A percentile compares a stretch with the other conserved stretches of the same genome.
These are phyloP conservation scores for Ptilorrhoa leucosticta DNA, from an alignment of 2,113 vertebrate genomes.

Conservation along the genomic window DNA sequence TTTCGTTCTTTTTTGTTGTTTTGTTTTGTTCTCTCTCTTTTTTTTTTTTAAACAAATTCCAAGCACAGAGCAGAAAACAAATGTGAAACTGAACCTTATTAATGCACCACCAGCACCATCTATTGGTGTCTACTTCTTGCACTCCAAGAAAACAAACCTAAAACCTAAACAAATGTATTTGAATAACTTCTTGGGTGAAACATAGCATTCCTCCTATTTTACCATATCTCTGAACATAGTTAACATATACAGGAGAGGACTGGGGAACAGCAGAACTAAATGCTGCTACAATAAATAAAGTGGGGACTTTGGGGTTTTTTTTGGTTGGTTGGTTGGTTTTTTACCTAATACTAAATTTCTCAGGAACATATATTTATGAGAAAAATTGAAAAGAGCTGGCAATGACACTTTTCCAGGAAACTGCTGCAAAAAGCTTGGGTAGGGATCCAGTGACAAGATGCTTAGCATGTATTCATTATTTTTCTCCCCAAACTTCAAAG, in stretches of 20 bases:
- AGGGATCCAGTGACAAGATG: background rate
- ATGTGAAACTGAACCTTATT: background rate
- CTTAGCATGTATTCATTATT: background rate
- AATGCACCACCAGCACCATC: slow-evolving; percentile 59
- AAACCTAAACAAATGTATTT: background rate
- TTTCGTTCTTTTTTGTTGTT: background rate
- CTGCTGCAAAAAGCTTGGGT: background rate
- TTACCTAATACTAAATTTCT: background rate
- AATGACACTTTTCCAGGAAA: background rate
- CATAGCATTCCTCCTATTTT: background rate
- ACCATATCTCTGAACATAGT: background rate
- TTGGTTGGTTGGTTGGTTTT: too few species aligned
- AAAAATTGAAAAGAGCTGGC: background rate
- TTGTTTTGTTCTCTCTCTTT: background rate
- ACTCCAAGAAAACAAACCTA: background rate
- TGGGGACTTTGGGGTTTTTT: background rate
- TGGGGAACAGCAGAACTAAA: background rate
- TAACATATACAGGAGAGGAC: background rate
- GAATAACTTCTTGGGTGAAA: background rate
- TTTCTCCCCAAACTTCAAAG: background rate
- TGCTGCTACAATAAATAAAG: background rate
- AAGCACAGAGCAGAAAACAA: slow-evolving; percentile 23
- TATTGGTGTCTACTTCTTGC: background rate
- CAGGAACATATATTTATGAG: background rate
- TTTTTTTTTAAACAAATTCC: background rate